These are phyloP conservation scores for Ditula angustiorana DNA, from an alignment of 2,888 invertebrate species.

Conservation along the genomic window DNA sequence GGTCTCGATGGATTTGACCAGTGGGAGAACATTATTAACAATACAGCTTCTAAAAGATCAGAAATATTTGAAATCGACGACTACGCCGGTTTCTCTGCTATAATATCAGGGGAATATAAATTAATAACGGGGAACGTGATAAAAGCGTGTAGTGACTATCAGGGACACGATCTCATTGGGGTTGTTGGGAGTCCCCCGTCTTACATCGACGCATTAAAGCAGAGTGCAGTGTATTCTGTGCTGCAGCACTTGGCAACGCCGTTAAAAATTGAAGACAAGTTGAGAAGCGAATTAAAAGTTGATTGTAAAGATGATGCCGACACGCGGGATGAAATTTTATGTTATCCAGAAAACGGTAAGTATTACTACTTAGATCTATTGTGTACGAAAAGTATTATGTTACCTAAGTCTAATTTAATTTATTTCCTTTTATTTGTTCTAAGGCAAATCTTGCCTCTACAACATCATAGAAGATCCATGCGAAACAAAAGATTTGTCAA, in stretches of 20 bases:
- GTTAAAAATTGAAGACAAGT: constrained; percentile 49
- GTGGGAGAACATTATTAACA: constrained; percentile 66
- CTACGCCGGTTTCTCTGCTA: constrained; percentile 59
- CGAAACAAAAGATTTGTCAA: constrained; percentile 32
- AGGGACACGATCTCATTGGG: constrained; percentile 61
- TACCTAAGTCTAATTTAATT: not conserved
- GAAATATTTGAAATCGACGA: constrained; percentile 72
- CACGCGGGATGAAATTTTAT: constrained; percentile 45
- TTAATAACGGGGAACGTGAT: constrained; percentile 61
- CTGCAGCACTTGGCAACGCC: constrained; percentile 53
- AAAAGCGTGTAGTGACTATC: constrained; percentile 54
- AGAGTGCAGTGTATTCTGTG: constrained; percentile 57
- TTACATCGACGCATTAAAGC: constrained; percentile 57
- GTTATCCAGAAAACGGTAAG: constrained; percentile 65
- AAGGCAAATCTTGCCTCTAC: constrained; percentile 31
- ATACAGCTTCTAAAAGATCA: constrained; percentile 58
- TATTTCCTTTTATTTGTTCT: not conserved
- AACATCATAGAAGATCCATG: constrained; percentile 31
- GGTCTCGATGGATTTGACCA: constrained; percentile 69
- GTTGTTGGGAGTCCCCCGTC: constrained; percentile 59
- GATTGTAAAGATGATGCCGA: constrained; percentile 48
- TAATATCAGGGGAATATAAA: constrained; percentile 66
- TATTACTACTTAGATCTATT: not conserved
- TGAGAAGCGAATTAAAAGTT: constrained; percentile 58
- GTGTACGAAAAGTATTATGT: not conserved